Evolutionary conservation across 2,797 vertebrate genomes (phyloP).

Genomic region (Apodemus agrarius): DNA sequence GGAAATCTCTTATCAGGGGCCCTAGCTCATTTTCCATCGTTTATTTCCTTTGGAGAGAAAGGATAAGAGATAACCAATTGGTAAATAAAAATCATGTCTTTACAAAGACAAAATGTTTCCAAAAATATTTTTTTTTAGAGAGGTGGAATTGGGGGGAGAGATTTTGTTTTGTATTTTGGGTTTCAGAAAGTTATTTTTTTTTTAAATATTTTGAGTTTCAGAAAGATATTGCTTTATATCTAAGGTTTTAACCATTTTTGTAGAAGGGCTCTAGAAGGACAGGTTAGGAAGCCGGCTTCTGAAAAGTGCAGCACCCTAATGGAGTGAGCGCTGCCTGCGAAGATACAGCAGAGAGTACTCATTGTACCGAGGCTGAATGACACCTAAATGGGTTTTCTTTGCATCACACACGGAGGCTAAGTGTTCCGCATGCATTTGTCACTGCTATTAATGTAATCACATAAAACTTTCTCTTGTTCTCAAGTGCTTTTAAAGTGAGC

Average conservation of each 20-base stretch:
- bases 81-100: slow-evolving; percentile 59
- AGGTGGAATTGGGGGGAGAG: background rate
- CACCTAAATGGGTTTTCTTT: slow-evolving; percentile 80
- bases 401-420: slow-evolving; percentile 68
- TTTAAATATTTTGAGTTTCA: background rate
- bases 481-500: slow-evolving; percentile 74
- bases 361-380: slow-evolving; percentile 70
- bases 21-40: slow-evolving; percentile 54
- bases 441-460: slow-evolving; percentile 81
- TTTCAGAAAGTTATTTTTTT: background rate
- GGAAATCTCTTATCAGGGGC: slow-evolving; percentile 39
- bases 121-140: slow-evolving; percentile 22
- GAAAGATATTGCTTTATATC: slow-evolving; percentile 31
- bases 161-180: slow-evolving; percentile 46
- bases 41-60: slow-evolving; percentile 70
- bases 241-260: slow-evolving; percentile 38
- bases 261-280: background rate
- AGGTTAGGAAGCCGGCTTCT: slow-evolving; percentile 14
- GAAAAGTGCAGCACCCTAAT: slow-evolving; percentile 64
- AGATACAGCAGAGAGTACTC: slow-evolving; percentile 64
- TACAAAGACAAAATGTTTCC: slow-evolving; percentile 55
- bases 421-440: slow-evolving; percentile 79
- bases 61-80: slow-evolving; percentile 5
- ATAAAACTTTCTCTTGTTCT: slow-evolving; percentile 77
- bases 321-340: slow-evolving; percentile 55